These are phyloP conservation scores for Symphodus melops DNA, from an alignment of 2,113 vertebrate species.

Conservation along the genomic window DNA sequence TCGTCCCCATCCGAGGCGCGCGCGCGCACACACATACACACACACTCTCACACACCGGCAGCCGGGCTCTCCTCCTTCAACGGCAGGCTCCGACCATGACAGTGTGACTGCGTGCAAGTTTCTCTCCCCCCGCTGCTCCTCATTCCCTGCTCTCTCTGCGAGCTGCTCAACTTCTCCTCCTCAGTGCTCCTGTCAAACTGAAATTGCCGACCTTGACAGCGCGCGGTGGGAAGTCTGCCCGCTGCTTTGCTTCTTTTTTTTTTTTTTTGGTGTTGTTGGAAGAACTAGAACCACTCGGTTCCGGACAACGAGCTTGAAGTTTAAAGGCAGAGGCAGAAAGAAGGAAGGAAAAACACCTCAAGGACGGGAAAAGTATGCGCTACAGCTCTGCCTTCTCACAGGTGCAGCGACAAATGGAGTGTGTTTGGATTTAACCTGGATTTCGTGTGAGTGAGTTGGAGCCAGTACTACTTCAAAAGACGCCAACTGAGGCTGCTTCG, in stretches of 20 bases:
- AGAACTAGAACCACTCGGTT: background rate
- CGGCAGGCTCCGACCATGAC: conserved; percentile 56
- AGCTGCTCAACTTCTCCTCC: conserved; percentile 44
- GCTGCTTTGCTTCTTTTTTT: background rate
- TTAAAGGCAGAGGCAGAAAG: conserved; percentile 22
- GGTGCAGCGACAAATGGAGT: conserved; percentile 51
- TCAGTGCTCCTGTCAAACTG: conserved; percentile 39
- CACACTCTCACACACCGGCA: conserved; percentile 41
- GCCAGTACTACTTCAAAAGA: conserved; percentile 8
- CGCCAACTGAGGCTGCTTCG: conserved; percentile 12
- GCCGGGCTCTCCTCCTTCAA: conserved; percentile 60
- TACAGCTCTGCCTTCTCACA: conserved; percentile 46
- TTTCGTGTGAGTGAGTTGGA: conserved; percentile 40
- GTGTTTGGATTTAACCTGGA: conserved; percentile 51
- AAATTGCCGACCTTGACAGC: conserved; percentile 60
- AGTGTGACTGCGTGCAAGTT: conserved; percentile 54
- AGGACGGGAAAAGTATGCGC: conserved; percentile 49
- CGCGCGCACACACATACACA: background rate
- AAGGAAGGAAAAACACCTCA: conserved; percentile 1
- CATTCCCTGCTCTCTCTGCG: conserved; percentile 21
- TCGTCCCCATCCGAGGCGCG: conserved; percentile 60
- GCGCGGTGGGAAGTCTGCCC: conserved; percentile 53
- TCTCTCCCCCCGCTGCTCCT: background rate
- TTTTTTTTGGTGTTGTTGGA: no score
- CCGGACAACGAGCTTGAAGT: conserved; percentile 41